Evolutionary conservation across 2,888 invertebrate genomes (phyloP).

Genomic region (Nematopogon swammerdamellus): DNA sequence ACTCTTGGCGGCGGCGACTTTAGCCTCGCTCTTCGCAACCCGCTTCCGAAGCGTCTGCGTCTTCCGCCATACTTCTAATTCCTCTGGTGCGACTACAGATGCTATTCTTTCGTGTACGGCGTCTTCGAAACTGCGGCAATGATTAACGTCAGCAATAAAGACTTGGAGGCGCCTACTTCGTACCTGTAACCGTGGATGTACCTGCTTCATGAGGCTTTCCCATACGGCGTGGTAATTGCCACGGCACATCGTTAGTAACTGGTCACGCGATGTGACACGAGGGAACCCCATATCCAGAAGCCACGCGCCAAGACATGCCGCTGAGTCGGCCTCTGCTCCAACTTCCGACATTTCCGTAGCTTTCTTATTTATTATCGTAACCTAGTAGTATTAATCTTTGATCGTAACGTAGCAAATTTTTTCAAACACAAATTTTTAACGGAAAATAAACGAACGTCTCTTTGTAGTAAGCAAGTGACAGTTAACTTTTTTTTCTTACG

Average conservation of each 20-base stretch:
- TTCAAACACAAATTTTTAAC: no score
- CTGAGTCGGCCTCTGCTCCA: background rate
- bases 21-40: background rate
- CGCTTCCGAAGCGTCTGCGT: background rate
- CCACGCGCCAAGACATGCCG: background rate
- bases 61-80: background rate
- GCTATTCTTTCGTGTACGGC: background rate
- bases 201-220: background rate
- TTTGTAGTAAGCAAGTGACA: no score
- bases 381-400: no score
- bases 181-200: background rate
- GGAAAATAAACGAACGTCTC: no score
- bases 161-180: background rate
- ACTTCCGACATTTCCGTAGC: no score
- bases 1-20: background rate
- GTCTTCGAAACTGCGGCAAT: background rate
- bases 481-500: no score
- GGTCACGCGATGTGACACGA: background rate
- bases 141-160: background rate
- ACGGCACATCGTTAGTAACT: background rate
- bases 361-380: no score
- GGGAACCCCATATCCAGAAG: background rate
- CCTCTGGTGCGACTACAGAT: background rate
- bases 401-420: no score
- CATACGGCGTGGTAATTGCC: background rate